Base-by-base conservation (phyloP, 2,113 vertebrate species). In the Rhagologus leucostigma region DNA sequence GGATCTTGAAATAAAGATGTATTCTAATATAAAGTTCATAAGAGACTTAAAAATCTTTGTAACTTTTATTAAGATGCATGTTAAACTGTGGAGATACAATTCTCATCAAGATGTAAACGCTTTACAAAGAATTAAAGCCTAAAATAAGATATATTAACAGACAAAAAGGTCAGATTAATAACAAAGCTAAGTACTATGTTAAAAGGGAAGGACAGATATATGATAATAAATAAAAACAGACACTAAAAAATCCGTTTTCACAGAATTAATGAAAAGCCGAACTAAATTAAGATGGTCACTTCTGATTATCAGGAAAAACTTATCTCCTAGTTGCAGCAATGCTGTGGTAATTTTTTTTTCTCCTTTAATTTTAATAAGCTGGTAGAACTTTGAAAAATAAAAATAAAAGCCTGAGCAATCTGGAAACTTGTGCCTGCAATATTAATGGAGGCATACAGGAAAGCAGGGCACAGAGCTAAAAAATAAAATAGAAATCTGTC, bases 1-100 rank as follows among this genome's bases (percentile, higher is more conserved):
- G 70, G 62, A 70, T 74, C 83, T 87, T 96, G 93, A 93, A 79
- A 95, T 53, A 84, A 87, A 75, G 12, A 74, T 35, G 64, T 81
- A n/a, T 86, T 96, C 49, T 95, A 84, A 82, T 69, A 75, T 87
- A 76, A 90, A 84, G 83, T 53, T 88, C 59, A 71, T 50, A 47
- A 85, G 90, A 94, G 76, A 52, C 15, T 84, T 87, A 70, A 95
- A 97, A 94, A 39, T 75, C 24, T 65, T 94, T 73, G 65, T 82
- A 95, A 84, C 74, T 90, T 97, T 93, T 77, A 94, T 57, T 50
- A 63, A n/a, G 63, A 44, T 62, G 30, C 14, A 30, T 96, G 95
- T 95, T 96, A 64, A 89, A 50, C 17, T 63, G 6, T 24, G 35
- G 12, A 77, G 46, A 77, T 68, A 62, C 33, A 80, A 60, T 57